Conservation (phyloP, 2,113 vertebrate genomes). For the Phrynosoma blainvillii region DNA sequence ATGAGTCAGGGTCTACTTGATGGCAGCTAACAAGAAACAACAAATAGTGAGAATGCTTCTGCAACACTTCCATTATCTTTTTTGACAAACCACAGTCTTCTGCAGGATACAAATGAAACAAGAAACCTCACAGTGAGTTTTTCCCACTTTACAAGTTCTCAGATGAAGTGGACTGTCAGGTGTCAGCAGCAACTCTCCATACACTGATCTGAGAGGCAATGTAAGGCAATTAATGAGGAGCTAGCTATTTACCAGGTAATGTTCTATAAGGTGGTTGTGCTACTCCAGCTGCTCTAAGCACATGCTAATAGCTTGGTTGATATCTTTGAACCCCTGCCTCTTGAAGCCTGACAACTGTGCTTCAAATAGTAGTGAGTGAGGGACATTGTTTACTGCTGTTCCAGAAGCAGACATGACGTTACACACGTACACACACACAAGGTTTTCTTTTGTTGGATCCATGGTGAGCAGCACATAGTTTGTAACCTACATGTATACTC, state of each 20-base stretch:
- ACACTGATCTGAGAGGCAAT: slow-evolving; percentile 45
- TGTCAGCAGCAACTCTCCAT: slow-evolving; percentile 25
- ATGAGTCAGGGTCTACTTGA: no score
- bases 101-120: background rate
- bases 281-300: slow-evolving; percentile 61
- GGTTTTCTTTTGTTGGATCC: no score
- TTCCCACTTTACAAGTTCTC: background rate
- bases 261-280: slow-evolving; percentile 58
- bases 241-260: slow-evolving; percentile 66
- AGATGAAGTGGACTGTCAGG: slow-evolving; percentile 28
- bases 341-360: slow-evolving; percentile 9
- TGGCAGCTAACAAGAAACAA: no score
- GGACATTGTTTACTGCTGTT: slow-evolving; percentile 32
- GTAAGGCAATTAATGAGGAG: slow-evolving; percentile 63
- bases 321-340: slow-evolving; percentile 40
- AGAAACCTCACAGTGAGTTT: background rate
- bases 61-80: background rate
- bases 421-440: background rate
- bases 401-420: background rate
- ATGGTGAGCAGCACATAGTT: no score
- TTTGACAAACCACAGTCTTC: background rate
- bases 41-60: background rate
- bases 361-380: slow-evolving; percentile 47
- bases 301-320: slow-evolving; percentile 50
- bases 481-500: no score